Conservation (phyloP, 2,888 invertebrate species). For the Mythimna lalbum region DNA sequence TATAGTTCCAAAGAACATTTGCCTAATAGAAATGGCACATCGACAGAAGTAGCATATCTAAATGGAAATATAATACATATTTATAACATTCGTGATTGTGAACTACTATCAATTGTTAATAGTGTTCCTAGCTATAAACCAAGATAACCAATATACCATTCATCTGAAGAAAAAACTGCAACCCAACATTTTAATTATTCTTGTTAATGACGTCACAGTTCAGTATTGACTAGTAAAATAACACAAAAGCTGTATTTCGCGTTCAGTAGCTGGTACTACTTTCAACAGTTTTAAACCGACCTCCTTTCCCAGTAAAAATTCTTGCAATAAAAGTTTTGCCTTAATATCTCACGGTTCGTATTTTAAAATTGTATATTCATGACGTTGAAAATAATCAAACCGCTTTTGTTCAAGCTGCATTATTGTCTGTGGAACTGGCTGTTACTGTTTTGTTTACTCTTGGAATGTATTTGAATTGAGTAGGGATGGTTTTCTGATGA, state of each 20-base stretch:
- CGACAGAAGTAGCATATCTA: not conserved
- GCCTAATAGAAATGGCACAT: not conserved
- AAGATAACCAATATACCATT: not conserved
- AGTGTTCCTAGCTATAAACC: not conserved
- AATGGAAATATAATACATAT: not conserved
- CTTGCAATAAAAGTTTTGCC: conserved; percentile 56
- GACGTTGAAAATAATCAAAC: conserved; percentile 59
- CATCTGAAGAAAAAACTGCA: conserved; percentile 1
- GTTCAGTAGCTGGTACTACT: conserved; percentile 33
- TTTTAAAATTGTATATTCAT: conserved; percentile 60
- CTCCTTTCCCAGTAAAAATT: conserved; percentile 52
- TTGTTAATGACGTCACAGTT: conserved; percentile 17
- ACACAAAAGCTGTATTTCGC: conserved; percentile 9
- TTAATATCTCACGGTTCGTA: conserved; percentile 56
- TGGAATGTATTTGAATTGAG: conserved; percentile 3
- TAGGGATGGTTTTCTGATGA: not conserved
- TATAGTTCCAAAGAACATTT: not conserved
- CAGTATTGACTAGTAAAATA: conserved; percentile 28
- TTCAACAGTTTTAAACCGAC: conserved; percentile 42
- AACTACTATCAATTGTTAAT: not conserved
- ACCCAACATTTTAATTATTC: conserved; percentile 16
- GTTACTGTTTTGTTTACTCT: conserved; percentile 23
- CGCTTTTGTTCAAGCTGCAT: conserved; percentile 53
- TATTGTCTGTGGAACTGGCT: conserved; percentile 57
- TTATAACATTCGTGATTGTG: not conserved